Conservation (phyloP, 2,113 vertebrate species). For the Percina caprodes region DNA sequence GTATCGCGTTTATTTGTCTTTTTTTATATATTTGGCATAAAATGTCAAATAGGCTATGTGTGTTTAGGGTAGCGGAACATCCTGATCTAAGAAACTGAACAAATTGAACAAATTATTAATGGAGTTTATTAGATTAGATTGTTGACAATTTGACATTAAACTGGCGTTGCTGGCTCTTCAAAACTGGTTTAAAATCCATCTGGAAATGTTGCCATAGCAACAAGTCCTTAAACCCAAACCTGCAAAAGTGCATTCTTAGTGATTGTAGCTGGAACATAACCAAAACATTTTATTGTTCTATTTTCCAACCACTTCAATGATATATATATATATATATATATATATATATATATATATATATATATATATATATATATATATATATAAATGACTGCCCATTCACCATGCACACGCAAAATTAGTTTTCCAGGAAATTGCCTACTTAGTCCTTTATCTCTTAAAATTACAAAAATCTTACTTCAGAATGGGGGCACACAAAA, state of each 20-base stretch:
- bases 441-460: slow-evolving; percentile 60
- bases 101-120: not conserved
- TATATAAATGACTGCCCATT: not conserved
- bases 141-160: not conserved
- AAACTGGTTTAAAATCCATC: not conserved
- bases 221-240: not conserved
- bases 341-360: too few species aligned
- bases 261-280: not conserved
- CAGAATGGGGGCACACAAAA: slow-evolving; percentile 2
- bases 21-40: not conserved
- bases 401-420: slow-evolving; percentile 17
- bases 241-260: not conserved
- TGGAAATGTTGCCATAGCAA: not conserved
- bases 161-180: not conserved
- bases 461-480: slow-evolving; percentile 36
- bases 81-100: not conserved
- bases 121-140: not conserved
- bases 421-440: slow-evolving; percentile 67
- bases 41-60: not conserved
- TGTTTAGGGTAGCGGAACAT: not conserved
- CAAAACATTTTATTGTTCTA: not conserved
- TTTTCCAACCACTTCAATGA: too few species aligned
- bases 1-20: not conserved
- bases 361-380: too few species aligned
- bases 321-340: too few species aligned